Conservation (phyloP, 2,797 vertebrate genomes). For the Vireo griseus region DNA sequence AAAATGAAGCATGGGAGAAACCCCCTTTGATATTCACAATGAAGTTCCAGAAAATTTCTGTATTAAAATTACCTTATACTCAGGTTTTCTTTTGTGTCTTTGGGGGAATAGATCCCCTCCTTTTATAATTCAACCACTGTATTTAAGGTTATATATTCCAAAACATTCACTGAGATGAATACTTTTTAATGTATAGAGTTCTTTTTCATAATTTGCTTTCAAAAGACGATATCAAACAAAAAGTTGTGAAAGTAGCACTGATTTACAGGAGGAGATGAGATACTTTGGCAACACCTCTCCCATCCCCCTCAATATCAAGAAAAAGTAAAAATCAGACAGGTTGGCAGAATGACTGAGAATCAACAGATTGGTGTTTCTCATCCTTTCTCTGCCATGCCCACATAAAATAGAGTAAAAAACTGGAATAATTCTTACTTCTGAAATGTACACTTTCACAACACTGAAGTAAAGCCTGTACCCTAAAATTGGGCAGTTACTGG, state of each 20-base stretch:
- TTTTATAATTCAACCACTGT: neutral
- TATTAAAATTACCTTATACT: neutral
- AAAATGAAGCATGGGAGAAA: neutral
- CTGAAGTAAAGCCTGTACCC: neutral
- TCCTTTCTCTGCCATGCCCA: neutral
- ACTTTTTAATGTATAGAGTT: neutral
- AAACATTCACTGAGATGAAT: neutral
- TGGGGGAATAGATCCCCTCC: neutral
- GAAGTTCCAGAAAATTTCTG: neutral
- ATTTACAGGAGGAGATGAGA: neutral
- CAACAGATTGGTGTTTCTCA: neutral
- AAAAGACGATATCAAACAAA: neutral
- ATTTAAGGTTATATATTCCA: neutral
- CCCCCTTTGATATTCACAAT: neutral
- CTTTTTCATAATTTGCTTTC: neutral
- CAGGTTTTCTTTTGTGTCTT: neutral
- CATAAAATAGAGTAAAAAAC: neutral
- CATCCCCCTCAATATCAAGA: fast-evolving
- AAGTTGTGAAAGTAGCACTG: neutral
- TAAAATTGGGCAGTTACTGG: neutral
- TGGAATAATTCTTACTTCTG: neutral
- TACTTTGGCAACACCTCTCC: neutral
- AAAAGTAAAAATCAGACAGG: neutral
- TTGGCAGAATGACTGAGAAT: neutral
- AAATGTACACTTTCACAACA: neutral